Evolutionary conservation across 2,797 vertebrate species (phyloP).

Genomic region (Xyrichtys novacula): DNA sequence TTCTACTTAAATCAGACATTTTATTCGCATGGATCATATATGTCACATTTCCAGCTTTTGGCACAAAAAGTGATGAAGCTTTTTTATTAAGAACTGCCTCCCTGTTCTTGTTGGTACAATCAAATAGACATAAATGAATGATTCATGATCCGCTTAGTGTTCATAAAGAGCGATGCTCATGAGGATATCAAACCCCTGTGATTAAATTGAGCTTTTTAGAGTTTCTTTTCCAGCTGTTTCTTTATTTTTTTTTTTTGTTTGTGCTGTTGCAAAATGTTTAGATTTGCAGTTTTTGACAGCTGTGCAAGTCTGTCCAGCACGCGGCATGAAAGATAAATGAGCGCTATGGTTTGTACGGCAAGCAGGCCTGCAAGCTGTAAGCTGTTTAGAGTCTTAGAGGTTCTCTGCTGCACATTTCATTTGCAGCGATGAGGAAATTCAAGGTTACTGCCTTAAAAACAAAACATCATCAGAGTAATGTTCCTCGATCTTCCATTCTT

Average conservation of each 20-base stretch:
- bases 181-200: neutral
- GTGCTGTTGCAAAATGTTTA: slow-evolving; percentile 28
- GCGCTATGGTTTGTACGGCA: slow-evolving; percentile 8
- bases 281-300: slow-evolving; percentile 5
- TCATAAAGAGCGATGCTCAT: neutral
- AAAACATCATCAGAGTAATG: neutral
- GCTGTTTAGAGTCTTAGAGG: neutral
- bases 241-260: neutral
- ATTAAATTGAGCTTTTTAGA: neutral
- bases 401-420: slow-evolving; percentile 6
- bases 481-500: neutral
- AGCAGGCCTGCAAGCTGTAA: neutral
- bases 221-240: neutral
- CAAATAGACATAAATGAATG: slow-evolving; percentile 1
- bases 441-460: neutral
- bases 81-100: neutral
- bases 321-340: slow-evolving; percentile 55
- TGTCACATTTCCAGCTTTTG: neutral
- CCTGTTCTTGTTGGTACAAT: slow-evolving; percentile 3
- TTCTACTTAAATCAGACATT: too few species aligned
- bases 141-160: neutral
- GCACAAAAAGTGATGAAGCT: neutral
- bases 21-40: neutral
- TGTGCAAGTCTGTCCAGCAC: neutral
- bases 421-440: neutral